Conservation (phyloP, 2,797 vertebrate species). For the Corythornis leucogaster region DNA sequence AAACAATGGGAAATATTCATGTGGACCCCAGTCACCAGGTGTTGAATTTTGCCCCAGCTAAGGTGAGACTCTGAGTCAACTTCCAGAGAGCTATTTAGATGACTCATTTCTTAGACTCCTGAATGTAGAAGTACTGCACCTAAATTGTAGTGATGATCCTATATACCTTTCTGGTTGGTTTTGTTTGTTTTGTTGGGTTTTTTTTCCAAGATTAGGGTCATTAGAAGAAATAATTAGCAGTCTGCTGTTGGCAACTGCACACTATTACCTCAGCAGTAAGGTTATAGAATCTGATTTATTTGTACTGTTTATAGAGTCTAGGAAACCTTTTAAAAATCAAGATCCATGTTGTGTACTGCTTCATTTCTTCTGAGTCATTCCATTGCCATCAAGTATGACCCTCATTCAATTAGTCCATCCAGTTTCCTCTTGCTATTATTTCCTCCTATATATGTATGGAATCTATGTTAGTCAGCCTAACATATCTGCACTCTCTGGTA, state of each 20-base stretch:
- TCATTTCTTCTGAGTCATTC: constrained; percentile 16
- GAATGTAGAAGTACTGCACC: neutral
- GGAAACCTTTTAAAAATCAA: constrained; percentile 41
- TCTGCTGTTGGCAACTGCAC: constrained; percentile 14
- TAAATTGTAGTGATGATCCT: neutral
- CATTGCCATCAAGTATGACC: neutral
- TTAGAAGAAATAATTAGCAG: neutral
- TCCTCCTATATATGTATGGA: neutral
- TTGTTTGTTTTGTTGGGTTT: neutral
- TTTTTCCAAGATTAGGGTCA: neutral
- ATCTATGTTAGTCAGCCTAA: neutral
- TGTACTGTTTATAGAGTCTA: neutral
- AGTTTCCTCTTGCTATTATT: constrained; percentile 42
- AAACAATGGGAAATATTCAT: neutral
- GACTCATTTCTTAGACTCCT: neutral
- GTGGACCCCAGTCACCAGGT: neutral
- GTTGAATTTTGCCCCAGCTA: neutral
- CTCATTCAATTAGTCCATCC: constrained; percentile 51
- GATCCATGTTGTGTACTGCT: neutral
- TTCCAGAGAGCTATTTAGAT: neutral
- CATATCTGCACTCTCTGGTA: neutral
- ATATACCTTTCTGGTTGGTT: neutral
- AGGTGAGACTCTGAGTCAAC: neutral
- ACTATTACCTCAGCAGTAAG: constrained; percentile 9
- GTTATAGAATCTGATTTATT: constrained; percentile 37